Conservation (phyloP, 2,797 vertebrate genomes). For the Spatula versicolor region DNA sequence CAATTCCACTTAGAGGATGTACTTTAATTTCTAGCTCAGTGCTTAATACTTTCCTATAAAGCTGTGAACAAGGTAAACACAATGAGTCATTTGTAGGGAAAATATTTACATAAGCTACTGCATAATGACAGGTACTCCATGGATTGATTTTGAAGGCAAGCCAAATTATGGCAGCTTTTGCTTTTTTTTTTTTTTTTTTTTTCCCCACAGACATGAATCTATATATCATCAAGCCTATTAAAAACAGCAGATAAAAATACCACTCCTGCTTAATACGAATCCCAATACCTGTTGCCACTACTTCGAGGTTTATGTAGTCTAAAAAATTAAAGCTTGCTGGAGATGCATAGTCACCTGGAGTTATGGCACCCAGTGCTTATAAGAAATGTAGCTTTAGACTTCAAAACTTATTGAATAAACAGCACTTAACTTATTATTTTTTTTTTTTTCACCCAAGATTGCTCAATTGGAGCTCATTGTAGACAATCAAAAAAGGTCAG, state of each 20-base stretch:
- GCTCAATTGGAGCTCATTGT: neutral
- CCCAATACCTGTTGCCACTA: neutral
- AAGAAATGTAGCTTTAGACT: neutral
- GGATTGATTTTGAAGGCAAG: neutral
- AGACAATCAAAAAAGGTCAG: neutral
- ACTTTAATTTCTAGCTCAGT: neutral
- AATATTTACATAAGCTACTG: neutral
- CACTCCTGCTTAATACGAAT: neutral
- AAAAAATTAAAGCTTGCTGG: neutral
- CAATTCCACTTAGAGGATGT: neutral
- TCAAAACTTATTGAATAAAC: neutral
- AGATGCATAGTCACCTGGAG: neutral
- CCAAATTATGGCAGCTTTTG: neutral
- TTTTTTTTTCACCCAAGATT: neutral
- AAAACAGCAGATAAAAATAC: neutral
- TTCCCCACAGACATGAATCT: neutral
- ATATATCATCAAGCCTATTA: neutral
- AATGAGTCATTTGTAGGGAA: neutral
- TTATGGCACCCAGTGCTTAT: accelerated
- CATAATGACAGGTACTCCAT: neutral
- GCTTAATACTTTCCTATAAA: neutral
- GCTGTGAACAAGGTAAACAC: neutral
- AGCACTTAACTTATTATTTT: neutral
- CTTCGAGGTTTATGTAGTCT: neutral
- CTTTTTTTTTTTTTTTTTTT: neutral